A percentile compares a stretch with the other conserved stretches of the same genome.
Evolutionary conservation across 2,888 invertebrate genomes (phyloP).

Genomic region (Actias luna): DNA sequence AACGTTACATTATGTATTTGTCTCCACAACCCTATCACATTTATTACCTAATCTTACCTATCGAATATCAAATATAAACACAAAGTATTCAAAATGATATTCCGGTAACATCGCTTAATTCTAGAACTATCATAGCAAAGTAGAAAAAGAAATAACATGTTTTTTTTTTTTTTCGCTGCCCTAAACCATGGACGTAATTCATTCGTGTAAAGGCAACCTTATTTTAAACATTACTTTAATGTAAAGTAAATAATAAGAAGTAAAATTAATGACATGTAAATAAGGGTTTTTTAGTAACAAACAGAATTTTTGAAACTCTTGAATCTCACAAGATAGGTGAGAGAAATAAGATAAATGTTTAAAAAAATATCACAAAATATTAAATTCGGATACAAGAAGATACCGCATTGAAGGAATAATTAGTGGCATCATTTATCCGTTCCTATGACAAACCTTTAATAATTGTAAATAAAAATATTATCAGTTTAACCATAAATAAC

Average conservation of each 20-base stretch:
- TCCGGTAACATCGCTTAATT: conserved; percentile 41
- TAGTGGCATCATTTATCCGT: too few relatives aligned
- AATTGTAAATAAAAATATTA: too few relatives aligned
- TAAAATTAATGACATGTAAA: background rate
- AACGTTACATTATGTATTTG: conserved; percentile 4
- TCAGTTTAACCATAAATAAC: too few relatives aligned
- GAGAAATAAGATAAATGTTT: background rate
- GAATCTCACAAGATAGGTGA: background rate
- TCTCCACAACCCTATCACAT: conserved; percentile 7
- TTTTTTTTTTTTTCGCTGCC: conserved; percentile 60
- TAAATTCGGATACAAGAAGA: too few relatives aligned
- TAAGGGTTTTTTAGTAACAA: background rate
- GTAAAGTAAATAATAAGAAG: conserved; percentile 52
- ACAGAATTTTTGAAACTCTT: background rate
- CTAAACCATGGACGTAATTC: conserved; percentile 62
- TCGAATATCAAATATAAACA: conserved; percentile 22
- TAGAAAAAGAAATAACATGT: conserved; percentile 30
- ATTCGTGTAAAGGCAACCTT: conserved; percentile 60
- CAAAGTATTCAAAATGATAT: conserved; percentile 19
- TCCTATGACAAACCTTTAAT: too few relatives aligned
- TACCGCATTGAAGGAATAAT: too few relatives aligned
- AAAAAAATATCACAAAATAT: too few relatives aligned
- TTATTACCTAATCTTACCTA: conserved; percentile 13
- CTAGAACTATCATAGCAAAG: conserved; percentile 45
- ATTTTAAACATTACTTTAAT: conserved; percentile 64